A percentile compares a stretch with the other conserved stretches of the same genome.
These are phyloP conservation scores for Neomorphus geoffroyi DNA, from an alignment of 2,797 vertebrate species.

Conservation along the genomic window DNA sequence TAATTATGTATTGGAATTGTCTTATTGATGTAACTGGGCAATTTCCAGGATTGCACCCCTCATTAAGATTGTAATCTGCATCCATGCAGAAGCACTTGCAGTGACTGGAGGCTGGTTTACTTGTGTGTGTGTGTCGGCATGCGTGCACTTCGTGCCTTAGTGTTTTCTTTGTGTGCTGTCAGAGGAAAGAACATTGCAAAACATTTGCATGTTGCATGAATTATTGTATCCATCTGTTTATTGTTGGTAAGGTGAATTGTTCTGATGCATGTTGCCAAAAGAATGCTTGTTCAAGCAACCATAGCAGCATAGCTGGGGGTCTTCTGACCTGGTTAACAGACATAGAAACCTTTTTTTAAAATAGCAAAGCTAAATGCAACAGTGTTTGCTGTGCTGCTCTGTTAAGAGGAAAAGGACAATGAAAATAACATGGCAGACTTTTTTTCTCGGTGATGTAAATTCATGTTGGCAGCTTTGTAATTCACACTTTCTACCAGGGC, in stretches of 20 bases:
- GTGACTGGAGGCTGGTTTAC: accelerated
- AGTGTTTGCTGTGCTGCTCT: not conserved
- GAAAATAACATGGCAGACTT: not conserved
- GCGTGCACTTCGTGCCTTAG: not conserved
- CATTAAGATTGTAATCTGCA: not conserved
- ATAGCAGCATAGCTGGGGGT: not conserved
- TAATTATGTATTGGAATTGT: not conserved
- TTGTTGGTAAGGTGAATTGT: not conserved
- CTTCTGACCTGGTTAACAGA: not conserved
- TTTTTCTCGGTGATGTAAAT: not conserved
- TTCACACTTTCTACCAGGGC: not conserved
- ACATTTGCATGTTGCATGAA: not conserved
- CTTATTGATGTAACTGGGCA: not conserved
- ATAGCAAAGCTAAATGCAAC: not conserved
- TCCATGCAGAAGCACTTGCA: not conserved
- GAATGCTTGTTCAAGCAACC: not conserved
- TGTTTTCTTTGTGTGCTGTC: not conserved
- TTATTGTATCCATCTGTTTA: not conserved
- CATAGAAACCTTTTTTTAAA: not conserved
- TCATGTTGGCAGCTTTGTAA: not conserved
- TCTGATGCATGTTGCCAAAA: not conserved
- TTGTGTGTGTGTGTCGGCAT: not conserved
- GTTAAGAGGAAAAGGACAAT: not conserved
- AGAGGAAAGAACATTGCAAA: slow-evolving; percentile 5
- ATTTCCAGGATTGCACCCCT: not conserved